phyloP scores from a whole-genome alignment of 2,113 vertebrate species.

The Limnothrissa miodon region DNA sequence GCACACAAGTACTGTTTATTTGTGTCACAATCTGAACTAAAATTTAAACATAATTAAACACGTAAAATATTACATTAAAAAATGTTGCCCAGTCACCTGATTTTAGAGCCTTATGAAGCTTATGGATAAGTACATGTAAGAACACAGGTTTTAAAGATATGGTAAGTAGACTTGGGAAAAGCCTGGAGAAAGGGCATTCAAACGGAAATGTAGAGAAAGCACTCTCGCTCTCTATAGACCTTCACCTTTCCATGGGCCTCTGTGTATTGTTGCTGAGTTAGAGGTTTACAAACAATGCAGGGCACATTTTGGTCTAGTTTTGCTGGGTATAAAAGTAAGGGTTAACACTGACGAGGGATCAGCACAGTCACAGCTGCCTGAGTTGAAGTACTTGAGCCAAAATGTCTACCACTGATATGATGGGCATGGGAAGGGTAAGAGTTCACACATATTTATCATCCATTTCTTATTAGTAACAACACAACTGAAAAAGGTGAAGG shows the following conservation, averaged over 20 bases:
- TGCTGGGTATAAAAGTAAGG: constrained; percentile 5
- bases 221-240: constrained; percentile 15
- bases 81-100: not conserved
- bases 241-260: not conserved
- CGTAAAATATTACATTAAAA: not conserved
- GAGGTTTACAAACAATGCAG: constrained; percentile 55
- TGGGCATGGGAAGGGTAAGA: not conserved
- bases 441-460: not conserved
- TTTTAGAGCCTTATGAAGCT: not conserved
- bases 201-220: not conserved
- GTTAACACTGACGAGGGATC: not conserved
- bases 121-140: no score
- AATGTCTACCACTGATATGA: not conserved
- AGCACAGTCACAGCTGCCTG: not conserved
- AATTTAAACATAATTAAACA: no score
- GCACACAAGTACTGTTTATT: no score
- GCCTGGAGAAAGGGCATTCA: not conserved
- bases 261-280: constrained; percentile 8
- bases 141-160: not conserved
- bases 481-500: not conserved
- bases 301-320: constrained; percentile 28
- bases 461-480: not conserved
- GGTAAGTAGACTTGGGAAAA: not conserved
- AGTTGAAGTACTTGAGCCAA: not conserved
- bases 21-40: no score